Conservation (phyloP, 1,140 invertebrate genomes). For the Pachypeltis micranthus region DNA sequence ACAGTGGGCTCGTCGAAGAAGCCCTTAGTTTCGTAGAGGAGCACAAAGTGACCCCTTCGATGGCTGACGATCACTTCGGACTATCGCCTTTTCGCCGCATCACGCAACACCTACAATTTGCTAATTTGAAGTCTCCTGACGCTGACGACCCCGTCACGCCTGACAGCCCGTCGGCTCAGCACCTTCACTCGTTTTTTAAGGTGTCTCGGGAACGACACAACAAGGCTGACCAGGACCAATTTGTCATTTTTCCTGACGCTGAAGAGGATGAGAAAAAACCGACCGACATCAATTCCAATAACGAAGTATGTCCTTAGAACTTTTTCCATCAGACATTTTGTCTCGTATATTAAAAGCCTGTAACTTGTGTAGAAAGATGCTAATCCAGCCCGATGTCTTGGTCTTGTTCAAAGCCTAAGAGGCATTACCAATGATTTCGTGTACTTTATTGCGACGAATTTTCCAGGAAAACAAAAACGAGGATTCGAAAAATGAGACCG, state of each 20-base stretch:
- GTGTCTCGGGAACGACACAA: not conserved
- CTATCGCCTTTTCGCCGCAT: constrained; percentile 62
- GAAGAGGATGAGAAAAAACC: constrained; percentile 25
- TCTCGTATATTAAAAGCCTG: not conserved
- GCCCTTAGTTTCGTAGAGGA: constrained; percentile 69
- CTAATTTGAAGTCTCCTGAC: constrained; percentile 56
- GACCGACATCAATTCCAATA: constrained; percentile 25
- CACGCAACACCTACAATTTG: constrained; percentile 57
- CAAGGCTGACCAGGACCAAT: constrained; percentile 35
- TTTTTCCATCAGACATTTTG: not conserved
- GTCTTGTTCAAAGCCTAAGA: no score
- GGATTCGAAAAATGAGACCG: not conserved
- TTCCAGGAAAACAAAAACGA: no score
- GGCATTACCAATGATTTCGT: no score
- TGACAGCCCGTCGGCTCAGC: constrained; percentile 39
- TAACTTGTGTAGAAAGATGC: no score
- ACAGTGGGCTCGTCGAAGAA: constrained; percentile 70
- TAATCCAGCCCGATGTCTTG: no score
- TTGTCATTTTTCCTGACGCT: constrained; percentile 38
- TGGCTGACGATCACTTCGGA: constrained; percentile 25
- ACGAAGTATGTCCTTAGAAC: not conserved
- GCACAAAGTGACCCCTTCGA: constrained; percentile 36
- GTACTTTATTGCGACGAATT: no score
- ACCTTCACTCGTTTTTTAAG: not conserved
- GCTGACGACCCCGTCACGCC: constrained; percentile 57